A percentile compares a stretch with the other conserved stretches of the same genome.
Evolutionary conservation across 2,797 vertebrate genomes (phyloP).

Genomic region (Acipenser oxyrinchus): DNA sequence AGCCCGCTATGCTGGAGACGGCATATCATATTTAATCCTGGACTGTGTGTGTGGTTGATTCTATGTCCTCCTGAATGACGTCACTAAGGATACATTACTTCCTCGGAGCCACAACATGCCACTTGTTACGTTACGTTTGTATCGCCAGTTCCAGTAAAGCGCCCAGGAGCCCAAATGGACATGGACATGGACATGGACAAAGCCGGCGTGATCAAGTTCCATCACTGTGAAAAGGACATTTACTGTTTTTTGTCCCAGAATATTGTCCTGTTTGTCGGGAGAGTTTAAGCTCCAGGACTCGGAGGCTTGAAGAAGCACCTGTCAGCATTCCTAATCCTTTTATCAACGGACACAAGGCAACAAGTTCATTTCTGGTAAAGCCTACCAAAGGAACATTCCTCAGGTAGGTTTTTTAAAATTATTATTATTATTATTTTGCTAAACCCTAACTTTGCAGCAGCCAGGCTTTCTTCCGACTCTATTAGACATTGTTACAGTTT

Average conservation of each 20-base stretch:
- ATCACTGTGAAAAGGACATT: constrained; percentile 69
- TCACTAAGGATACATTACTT: too few species aligned
- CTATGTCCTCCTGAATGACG: too few species aligned
- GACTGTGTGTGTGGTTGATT: too few species aligned
- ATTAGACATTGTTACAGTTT: too few species aligned
- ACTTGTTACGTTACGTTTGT: not conserved
- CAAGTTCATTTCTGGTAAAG: constrained; percentile 68
- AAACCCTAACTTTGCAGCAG: too few species aligned
- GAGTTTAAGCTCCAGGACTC: constrained; percentile 38
- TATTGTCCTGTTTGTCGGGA: constrained; percentile 66
- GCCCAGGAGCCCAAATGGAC: constrained; percentile 35
- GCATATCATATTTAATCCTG: too few species aligned
- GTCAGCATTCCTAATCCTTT: constrained; percentile 71
- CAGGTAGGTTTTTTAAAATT: constrained; percentile 43
- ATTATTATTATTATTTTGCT: not conserved
- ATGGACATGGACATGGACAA: too few species aligned
- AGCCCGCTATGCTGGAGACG: too few species aligned
- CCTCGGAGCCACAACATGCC: not conserved
- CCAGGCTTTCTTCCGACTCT: too few species aligned
- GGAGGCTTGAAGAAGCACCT: constrained; percentile 67
- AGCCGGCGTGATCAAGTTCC: constrained; percentile 54
- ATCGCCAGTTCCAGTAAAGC: too few species aligned
- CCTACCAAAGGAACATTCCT: constrained; percentile 56
- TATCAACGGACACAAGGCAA: constrained; percentile 62
- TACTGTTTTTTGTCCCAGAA: constrained; percentile 63